These are phyloP conservation scores for Stegana nigrithorax DNA, from an alignment of 2,888 invertebrate genomes.

Conservation along the genomic window DNA sequence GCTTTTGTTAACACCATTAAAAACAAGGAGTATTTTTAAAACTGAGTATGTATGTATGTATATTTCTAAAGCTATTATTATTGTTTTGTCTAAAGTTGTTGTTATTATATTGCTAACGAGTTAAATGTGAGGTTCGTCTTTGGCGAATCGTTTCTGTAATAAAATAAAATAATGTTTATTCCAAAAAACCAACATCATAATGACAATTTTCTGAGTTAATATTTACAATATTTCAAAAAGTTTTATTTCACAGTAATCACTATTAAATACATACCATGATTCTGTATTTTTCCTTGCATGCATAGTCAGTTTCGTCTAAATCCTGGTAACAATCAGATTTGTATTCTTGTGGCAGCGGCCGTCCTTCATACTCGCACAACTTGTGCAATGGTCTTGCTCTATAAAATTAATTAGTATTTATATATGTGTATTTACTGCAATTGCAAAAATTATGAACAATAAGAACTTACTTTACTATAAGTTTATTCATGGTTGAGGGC, in stretches of 20 bases:
- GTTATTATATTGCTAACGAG: conserved; percentile 13
- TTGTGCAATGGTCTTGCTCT: conserved; percentile 77
- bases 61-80: conserved; percentile 28
- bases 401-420: conserved; percentile 7
- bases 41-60: conserved; percentile 20
- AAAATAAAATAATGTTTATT: conserved; percentile 40
- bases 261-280: conserved; percentile 75
- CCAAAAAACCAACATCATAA: background rate
- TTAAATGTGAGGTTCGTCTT: conserved; percentile 60
- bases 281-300: conserved; percentile 83
- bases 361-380: conserved; percentile 81
- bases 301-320: conserved; percentile 82
- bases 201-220: background rate
- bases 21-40: background rate
- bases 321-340: conserved; percentile 85
- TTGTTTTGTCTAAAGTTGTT: conserved; percentile 30
- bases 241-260: background rate
- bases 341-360: conserved; percentile 77
- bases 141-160: conserved; percentile 72
- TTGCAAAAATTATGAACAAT: conserved; percentile 30
- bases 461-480: conserved; percentile 75
- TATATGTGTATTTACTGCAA: background rate
- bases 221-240: background rate
- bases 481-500: conserved; percentile 79
- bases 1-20: background rate